These are phyloP conservation scores for Adelognathus sp. DNA, from an alignment of 2,888 invertebrate species.

Conservation along the genomic window DNA sequence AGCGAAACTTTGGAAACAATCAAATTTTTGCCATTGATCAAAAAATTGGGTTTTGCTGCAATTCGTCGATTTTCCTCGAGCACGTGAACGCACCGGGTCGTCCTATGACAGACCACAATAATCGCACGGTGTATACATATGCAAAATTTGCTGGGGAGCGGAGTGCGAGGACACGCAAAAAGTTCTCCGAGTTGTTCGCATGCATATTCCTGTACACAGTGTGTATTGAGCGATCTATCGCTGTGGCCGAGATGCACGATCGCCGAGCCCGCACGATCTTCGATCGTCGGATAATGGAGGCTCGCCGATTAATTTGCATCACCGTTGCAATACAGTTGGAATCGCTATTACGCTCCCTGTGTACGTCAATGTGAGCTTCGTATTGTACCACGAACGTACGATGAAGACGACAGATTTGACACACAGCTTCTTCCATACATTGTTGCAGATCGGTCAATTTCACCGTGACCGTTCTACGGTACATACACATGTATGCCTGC, in stretches of 20 bases:
- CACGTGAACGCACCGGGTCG: constrained; percentile 32
- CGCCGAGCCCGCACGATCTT: constrained; percentile 34
- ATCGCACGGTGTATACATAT: background rate
- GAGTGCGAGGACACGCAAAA: constrained; percentile 47
- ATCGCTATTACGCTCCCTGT: constrained; percentile 60
- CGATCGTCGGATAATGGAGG: constrained; percentile 64
- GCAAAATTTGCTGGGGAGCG: constrained; percentile 34
- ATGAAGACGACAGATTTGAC: constrained; percentile 35
- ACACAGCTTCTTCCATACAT: constrained; percentile 1
- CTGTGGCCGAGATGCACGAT: constrained; percentile 36
- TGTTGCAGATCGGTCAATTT: constrained; percentile 41
- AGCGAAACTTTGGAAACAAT: background rate
- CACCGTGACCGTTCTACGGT: constrained; percentile 12
- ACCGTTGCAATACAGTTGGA: constrained; percentile 61
- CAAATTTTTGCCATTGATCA: background rate
- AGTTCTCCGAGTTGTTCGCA: constrained; percentile 21
- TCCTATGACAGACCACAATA: background rate
- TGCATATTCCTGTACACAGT: background rate
- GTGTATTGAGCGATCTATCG: constrained; percentile 47
- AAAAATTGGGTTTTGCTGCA: background rate
- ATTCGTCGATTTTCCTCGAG: constrained; percentile 38
- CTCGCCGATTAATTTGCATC: constrained; percentile 74
- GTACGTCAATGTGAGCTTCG: background rate
- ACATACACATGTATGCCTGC: constrained; percentile 38
- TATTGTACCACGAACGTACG: background rate